Evolutionary conservation across 1,140 invertebrate species (phyloP), one percentile per base, ranked within the genome.

Genomic region (Anastrepha ludens): DNA sequence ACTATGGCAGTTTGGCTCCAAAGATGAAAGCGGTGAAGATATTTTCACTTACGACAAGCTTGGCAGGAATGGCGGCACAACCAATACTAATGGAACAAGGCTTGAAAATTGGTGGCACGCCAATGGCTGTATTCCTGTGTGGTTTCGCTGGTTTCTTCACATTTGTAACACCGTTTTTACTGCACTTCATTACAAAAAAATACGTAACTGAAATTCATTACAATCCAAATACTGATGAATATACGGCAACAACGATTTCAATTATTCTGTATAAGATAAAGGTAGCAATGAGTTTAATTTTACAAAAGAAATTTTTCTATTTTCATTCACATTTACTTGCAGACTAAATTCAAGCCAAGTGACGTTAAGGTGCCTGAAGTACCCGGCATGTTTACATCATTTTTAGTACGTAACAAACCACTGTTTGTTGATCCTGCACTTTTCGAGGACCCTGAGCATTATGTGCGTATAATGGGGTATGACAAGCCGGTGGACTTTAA

Each of bases 401-500:
- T 98, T 91, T 81, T 94, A 70, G 96, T 96, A 0, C 96, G 96
- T 90, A 94, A 95, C 13, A 94, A 93, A 13, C 95, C 97, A 2
- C 90, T 98, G 0, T 98, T 98, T 91, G 94, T 98, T 15, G 97
- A 97, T 92, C 94, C 95, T 0, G 92, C 94, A 2, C 91, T 94
- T 17, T 98, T 98, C 90, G 92, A 94, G 8, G 94, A 97, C 89
- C 94, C 95, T 0, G 91, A 95, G 87, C 96, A 98, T 92, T 98
- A 97, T 94, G 95, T 95, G 59, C 96, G 95, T 90, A 95, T 99
- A 67, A 97, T 99, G 96, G 97, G 97, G 2, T 98, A 96, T 92
- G 97, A 99, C 91, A 97, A 98, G 93, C 98, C 97, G 8, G 94
- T 98, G 60, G 96, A 98, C 93, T 96, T 97, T 87, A 96, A 96